phyloP scores from a whole-genome alignment of 2,113 vertebrate genomes.

The Australoheros scitulus region DNA sequence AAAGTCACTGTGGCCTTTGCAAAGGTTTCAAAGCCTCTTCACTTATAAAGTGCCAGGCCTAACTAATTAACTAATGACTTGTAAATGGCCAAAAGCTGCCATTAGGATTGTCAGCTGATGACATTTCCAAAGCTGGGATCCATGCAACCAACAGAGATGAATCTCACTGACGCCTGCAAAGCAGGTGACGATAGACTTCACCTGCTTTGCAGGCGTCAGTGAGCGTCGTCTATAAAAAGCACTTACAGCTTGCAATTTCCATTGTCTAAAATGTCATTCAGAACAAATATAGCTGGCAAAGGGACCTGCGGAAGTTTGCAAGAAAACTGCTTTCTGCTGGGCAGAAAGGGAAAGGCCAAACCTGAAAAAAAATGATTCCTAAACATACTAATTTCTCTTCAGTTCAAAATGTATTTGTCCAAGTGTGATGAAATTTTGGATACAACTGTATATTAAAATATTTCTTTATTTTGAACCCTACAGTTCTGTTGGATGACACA shows the following conservation, averaged over 20 bases:
- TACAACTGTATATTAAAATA: background rate
- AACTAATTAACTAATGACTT: no score
- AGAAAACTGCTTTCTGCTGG: background rate
- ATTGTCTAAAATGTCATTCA: background rate
- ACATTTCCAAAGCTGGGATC: background rate
- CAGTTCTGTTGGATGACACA: background rate
- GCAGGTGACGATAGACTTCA: no score
- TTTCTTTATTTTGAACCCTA: background rate
- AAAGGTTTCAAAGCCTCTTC: background rate
- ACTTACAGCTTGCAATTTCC: background rate
- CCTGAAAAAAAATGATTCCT: background rate
- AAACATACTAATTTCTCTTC: background rate
- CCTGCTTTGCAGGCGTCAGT: no score
- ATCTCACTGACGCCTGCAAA: background rate
- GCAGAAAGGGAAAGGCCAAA: background rate
- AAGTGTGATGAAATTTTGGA: background rate
- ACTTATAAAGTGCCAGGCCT: background rate
- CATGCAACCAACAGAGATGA: background rate
- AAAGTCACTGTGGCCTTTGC: background rate
- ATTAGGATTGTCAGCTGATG: background rate
- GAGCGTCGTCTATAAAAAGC: constrained; percentile 4
- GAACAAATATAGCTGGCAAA: background rate
- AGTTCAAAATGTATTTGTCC: background rate
- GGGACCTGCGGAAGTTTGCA: background rate
- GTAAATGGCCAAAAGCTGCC: background rate